Conservation (phyloP, 2,888 invertebrate genomes). For the Endomychus coccineus region DNA sequence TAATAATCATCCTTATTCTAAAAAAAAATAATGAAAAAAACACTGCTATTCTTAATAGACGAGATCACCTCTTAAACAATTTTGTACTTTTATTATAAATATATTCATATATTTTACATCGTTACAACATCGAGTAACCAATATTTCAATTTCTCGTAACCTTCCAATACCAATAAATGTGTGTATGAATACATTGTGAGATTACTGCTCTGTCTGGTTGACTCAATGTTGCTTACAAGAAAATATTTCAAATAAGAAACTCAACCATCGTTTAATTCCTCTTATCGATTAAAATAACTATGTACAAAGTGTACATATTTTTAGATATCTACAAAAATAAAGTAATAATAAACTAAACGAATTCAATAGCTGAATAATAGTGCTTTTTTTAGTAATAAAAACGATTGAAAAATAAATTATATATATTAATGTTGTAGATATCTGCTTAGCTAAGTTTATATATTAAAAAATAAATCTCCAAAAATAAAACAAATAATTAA, state of each 20-base stretch:
- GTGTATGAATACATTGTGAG: no score
- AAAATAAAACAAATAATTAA: slow-evolving; percentile 31
- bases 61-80: slow-evolving; percentile 39
- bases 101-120: slow-evolving; percentile 13
- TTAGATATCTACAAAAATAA: slow-evolving; percentile 25
- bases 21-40: slow-evolving; percentile 33
- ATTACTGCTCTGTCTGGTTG: no score
- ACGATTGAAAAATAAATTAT: slow-evolving; percentile 1
- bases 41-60: slow-evolving; percentile 35
- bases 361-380: slow-evolving; percentile 1
- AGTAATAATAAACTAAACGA: slow-evolving; percentile 10
- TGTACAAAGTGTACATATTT: slow-evolving; percentile 30
- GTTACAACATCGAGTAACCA: no score
- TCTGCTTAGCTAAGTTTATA: slow-evolving; percentile 11
- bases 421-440: background rate
- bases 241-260: slow-evolving; percentile 20
- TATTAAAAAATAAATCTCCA: slow-evolving; percentile 36
- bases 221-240: slow-evolving; percentile 23
- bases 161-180: no score
- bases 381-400: slow-evolving; percentile 4
- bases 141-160: no score
- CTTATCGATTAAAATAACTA: slow-evolving; percentile 27
- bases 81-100: slow-evolving; percentile 17
- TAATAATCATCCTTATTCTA: slow-evolving; percentile 14
- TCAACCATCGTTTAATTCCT: slow-evolving; percentile 28